Percentiles rank a stretch among this genome's conserved stretches.
Conservation (phyloP, 2,113 vertebrate genomes). For the Pygoscelis adeliae region DNA sequence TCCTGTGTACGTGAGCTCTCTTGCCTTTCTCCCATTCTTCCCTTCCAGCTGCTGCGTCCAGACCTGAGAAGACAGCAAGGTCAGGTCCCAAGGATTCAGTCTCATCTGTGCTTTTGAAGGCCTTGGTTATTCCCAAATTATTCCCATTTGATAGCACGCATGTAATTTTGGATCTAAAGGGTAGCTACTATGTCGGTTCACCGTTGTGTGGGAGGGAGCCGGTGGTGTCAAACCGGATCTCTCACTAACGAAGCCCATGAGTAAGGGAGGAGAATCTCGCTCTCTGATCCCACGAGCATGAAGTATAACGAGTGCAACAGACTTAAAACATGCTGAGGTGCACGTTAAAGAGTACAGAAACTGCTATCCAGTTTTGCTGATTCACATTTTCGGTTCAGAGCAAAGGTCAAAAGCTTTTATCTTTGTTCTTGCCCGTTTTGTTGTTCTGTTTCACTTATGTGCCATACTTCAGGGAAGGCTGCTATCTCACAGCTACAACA, state of each 20-base stretch:
- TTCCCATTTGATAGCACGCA: fast-evolving
- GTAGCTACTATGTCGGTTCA: fast-evolving
- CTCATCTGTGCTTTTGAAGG: not conserved
- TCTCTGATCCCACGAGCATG: not conserved
- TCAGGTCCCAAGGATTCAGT: not conserved
- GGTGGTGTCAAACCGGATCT: not conserved
- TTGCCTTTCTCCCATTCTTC: not conserved
- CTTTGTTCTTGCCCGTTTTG: not conserved
- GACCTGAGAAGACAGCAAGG: not conserved
- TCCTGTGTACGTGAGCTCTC: fast-evolving
- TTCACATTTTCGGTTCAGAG: not conserved
- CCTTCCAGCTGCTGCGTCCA: not conserved
- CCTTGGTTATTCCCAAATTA: not conserved
- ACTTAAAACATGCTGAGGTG: not conserved
- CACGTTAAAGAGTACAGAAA: not conserved
- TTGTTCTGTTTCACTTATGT: not conserved
- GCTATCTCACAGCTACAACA: not conserved
- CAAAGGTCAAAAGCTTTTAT: conserved; percentile 34
- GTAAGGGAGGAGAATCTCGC: not conserved
- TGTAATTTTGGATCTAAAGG: not conserved
- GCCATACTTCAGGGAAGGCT: not conserved
- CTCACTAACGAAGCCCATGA: fast-evolving
- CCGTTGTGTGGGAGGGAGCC: not conserved
- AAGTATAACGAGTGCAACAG: not conserved
- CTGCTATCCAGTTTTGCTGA: not conserved